Conservation (phyloP, 2,888 invertebrate species). For the Brachyopa scutellaris region DNA sequence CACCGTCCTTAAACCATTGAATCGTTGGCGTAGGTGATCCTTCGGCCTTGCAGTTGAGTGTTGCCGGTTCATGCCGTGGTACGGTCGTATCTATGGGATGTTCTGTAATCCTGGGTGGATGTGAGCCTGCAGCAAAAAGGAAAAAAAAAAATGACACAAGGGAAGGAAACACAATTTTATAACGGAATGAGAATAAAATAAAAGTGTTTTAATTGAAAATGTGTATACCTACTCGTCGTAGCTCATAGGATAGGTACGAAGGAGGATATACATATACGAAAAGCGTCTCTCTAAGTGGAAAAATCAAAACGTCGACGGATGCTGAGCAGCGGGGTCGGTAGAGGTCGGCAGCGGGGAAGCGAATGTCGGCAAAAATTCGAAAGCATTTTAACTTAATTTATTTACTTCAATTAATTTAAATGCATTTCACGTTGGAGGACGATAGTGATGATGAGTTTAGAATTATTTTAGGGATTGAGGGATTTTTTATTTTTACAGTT, state of each 20-base stretch:
- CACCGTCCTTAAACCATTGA: constrained; percentile 91
- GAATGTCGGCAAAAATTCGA: constrained; percentile 39
- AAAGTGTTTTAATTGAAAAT: constrained; percentile 72
- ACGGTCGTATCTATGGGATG: constrained; percentile 95
- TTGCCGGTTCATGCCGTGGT: constrained; percentile 94
- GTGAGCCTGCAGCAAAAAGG: constrained; percentile 81
- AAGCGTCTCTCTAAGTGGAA: constrained; percentile 71
- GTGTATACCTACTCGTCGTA: too few relatives aligned
- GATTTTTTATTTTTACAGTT: not conserved
- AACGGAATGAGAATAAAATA: constrained; percentile 52
- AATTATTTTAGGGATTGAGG: constrained; percentile 35
- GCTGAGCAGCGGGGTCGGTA: too few relatives aligned
- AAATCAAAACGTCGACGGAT: constrained; percentile 45
- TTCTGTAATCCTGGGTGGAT: constrained; percentile 92
- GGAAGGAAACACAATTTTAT: constrained; percentile 27
- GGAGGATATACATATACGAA: not conserved
- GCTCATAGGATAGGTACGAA: too few relatives aligned
- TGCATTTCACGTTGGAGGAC: constrained; percentile 57
- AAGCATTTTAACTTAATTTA: constrained; percentile 72
- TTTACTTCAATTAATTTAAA: constrained; percentile 72
- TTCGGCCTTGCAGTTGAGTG: constrained; percentile 94
- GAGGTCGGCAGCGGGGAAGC: not conserved
- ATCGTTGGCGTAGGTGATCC: constrained; percentile 91
- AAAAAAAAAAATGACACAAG: constrained; percentile 54
- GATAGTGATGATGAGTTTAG: constrained; percentile 66